These are phyloP conservation scores for Clarias fuscus DNA, from an alignment of 2,797 vertebrate genomes.

Conservation along the genomic window DNA sequence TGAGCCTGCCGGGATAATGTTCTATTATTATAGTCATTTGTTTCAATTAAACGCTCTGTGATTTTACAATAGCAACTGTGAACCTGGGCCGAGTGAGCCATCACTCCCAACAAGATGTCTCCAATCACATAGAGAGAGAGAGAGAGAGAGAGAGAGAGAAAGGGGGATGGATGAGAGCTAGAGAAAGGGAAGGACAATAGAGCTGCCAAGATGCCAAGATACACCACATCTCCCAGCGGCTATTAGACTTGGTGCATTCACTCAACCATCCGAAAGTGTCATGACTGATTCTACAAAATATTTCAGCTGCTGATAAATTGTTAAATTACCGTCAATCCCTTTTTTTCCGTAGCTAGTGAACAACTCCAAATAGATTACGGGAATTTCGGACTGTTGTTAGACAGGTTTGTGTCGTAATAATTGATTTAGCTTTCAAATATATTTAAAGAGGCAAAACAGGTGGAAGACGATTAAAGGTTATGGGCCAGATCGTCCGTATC, in stretches of 20 bases:
- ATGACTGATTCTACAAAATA: conserved; percentile 29
- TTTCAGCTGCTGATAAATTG: conserved; percentile 22
- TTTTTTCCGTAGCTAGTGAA: not conserved
- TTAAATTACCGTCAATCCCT: conserved; percentile 4
- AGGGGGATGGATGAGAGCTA: not conserved
- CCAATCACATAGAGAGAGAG: conserved; percentile 69
- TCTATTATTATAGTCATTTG: conserved; percentile 99
- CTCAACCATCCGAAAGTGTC: conserved; percentile 30
- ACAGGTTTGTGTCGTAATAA: not conserved
- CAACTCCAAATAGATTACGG: not conserved
- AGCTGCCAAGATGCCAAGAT: conserved; percentile 43
- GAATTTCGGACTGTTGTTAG: not conserved
- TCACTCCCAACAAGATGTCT: conserved; percentile 98
- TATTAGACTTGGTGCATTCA: conserved; percentile 33
- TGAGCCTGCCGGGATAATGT: conserved; percentile 99
- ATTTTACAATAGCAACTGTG: conserved; percentile 99
- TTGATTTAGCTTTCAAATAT: not conserved
- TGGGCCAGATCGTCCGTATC: not conserved
- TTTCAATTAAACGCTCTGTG: conserved; percentile 99
- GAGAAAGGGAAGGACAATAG: conserved; percentile 42
- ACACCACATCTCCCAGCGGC: conserved; percentile 36
- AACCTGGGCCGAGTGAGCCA: conserved; percentile 92
- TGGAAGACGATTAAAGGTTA: not conserved
- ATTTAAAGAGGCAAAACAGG: not conserved
- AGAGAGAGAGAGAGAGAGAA: conserved; percentile 46